phyloP scores from a whole-genome alignment of 2,113 vertebrate species.

The Tychaedon coryphoeus region DNA sequence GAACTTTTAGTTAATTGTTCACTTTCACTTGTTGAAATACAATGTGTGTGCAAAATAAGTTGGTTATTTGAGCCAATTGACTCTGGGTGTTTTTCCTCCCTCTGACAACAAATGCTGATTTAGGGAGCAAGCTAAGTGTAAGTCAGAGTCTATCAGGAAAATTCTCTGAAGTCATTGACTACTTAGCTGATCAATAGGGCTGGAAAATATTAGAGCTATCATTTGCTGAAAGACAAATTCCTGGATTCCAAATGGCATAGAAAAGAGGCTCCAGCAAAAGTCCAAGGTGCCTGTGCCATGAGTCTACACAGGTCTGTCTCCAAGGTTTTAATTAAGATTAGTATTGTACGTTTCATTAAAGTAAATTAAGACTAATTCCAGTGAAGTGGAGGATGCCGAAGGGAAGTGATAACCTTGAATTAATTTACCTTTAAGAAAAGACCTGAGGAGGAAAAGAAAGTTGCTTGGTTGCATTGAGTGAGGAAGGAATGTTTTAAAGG shows the following conservation, averaged over 20 bases:
- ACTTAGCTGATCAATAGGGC: not conserved
- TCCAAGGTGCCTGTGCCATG: not conserved
- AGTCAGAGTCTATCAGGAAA: not conserved
- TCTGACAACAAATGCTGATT: not conserved
- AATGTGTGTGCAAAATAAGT: not conserved
- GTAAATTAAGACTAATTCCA: conserved; percentile 26
- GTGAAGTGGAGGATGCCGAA: not conserved
- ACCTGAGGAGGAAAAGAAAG: not conserved
- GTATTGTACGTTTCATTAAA: not conserved
- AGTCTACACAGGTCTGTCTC: not conserved
- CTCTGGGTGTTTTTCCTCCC: not conserved
- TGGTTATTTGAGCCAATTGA: not conserved
- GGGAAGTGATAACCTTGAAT: conserved; percentile 18
- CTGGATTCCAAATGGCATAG: not conserved
- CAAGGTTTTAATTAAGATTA: conserved; percentile 26
- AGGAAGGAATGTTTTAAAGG: not conserved
- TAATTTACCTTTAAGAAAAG: conserved; percentile 23
- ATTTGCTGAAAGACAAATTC: not conserved
- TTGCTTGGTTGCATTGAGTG: not conserved
- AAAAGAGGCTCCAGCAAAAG: not conserved
- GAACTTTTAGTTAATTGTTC: not conserved
- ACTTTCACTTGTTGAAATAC: not conserved
- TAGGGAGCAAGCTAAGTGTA: not conserved
- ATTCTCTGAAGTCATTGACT: not conserved
- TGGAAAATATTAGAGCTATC: not conserved